Evolutionary conservation across 2,113 vertebrate species (phyloP).

Genomic region (Brachyhypopomus gauderio): DNA sequence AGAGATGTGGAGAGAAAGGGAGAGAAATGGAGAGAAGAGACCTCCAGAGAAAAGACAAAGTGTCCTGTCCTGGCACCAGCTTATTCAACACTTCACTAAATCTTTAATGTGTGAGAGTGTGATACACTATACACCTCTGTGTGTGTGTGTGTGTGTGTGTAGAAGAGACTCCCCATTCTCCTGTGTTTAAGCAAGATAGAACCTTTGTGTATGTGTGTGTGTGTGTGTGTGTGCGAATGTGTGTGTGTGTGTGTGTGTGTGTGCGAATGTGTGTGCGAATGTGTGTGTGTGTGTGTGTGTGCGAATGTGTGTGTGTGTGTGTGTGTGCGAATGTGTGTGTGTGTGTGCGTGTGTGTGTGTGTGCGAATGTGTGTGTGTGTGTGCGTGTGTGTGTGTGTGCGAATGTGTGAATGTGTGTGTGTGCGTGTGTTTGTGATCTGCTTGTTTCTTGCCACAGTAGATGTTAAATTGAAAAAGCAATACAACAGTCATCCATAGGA

Average conservation of each 20-base stretch:
- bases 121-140: background rate
- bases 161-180: no score
- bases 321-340: background rate
- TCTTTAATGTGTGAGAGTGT: constrained; percentile 24
- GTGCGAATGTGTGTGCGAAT: no score
- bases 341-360: no score
- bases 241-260: no score
- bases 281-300: no score
- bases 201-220: no score
- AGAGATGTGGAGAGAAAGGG: background rate
- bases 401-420: no score
- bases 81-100: constrained; percentile 34
- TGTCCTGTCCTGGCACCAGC: background rate
- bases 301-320: constrained; percentile 7
- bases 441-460: background rate
- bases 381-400: no score
- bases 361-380: no score
- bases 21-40: background rate
- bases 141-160: constrained; percentile 33
- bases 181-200: no score
- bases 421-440: no score
- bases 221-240: no score
- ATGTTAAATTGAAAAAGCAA: constrained; percentile 9
- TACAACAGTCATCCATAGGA: constrained; percentile 48
- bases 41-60: background rate